Conservation (phyloP, 2,888 invertebrate species). For the Apodemia mormo region DNA sequence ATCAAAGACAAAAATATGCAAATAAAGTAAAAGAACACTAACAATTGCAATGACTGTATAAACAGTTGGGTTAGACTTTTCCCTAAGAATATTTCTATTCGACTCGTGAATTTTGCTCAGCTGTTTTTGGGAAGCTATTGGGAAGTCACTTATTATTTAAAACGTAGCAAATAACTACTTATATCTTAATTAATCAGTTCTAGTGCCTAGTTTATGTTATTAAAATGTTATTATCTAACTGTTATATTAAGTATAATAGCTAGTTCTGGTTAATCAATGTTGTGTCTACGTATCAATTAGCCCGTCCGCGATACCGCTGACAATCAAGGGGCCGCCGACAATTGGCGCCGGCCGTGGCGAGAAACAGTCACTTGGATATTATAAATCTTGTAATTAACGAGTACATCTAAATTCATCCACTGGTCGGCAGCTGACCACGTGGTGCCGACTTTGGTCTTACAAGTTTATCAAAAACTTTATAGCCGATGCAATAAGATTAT, state of each 20-base stretch:
- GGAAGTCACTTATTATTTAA: too few species aligned
- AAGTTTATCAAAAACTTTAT: neutral
- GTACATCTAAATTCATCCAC: neutral
- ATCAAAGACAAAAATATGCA: too few species aligned
- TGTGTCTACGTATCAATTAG: conserved; percentile 13
- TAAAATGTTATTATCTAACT: neutral
- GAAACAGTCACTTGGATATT: neutral
- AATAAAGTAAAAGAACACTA: too few species aligned
- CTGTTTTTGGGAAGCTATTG: too few species aligned
- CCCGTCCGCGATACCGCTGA: conserved; percentile 22
- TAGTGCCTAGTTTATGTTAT: neutral
- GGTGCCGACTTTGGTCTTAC: neutral
- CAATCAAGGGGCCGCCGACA: conserved; percentile 45
- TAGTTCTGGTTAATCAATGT: neutral
- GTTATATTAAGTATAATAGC: neutral
- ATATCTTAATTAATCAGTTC: too few species aligned
- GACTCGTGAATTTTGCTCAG: too few species aligned
- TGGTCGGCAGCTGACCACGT: neutral
- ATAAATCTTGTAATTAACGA: conserved; percentile 7
- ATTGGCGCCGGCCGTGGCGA: conserved; percentile 30
- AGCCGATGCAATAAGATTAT: too few species aligned
- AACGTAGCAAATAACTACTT: too few species aligned
- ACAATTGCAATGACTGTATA: too few species aligned
- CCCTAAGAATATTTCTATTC: too few species aligned
- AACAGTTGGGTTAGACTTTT: too few species aligned